Percentiles rank a stretch among this genome's conserved stretches.
Conservation (phyloP, 2,113 vertebrate genomes). For the Sander vitreus region DNA sequence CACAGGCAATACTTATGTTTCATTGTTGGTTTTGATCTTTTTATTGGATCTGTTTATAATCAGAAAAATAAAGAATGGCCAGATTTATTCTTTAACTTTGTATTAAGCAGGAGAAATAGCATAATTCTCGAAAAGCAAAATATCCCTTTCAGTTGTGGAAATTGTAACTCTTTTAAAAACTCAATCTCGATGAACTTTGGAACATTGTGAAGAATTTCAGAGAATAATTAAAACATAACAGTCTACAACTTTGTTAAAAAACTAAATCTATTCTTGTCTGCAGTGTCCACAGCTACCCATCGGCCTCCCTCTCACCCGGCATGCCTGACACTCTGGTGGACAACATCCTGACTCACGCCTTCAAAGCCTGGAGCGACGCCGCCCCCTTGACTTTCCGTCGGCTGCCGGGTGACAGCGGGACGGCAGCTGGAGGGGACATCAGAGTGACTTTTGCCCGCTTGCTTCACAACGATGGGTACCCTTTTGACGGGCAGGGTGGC, state of each 20-base stretch:
- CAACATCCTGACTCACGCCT: constrained; percentile 58
- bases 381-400: constrained; percentile 49
- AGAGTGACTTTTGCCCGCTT: constrained; percentile 83
- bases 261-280: neutral
- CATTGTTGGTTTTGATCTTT: neutral
- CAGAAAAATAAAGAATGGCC: neutral
- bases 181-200: neutral
- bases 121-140: neutral
- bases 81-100: neutral
- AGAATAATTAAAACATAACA: neutral
- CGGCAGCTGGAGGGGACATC: constrained; percentile 79
- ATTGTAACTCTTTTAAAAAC: neutral
- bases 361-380: constrained; percentile 84
- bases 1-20: neutral
- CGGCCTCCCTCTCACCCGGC: neutral
- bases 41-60: neutral
- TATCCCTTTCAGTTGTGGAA: neutral
- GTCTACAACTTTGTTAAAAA: neutral
- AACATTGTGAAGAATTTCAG: neutral
- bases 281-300: constrained; percentile 81
- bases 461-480: constrained; percentile 90
- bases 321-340: constrained; percentile 34
- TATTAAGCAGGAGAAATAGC: neutral
- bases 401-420: neutral
- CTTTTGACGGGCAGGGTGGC: constrained; percentile 91